Evolutionary conservation across 1,140 invertebrate species (phyloP).

Genomic region (Ooceraea biroi): DNA sequence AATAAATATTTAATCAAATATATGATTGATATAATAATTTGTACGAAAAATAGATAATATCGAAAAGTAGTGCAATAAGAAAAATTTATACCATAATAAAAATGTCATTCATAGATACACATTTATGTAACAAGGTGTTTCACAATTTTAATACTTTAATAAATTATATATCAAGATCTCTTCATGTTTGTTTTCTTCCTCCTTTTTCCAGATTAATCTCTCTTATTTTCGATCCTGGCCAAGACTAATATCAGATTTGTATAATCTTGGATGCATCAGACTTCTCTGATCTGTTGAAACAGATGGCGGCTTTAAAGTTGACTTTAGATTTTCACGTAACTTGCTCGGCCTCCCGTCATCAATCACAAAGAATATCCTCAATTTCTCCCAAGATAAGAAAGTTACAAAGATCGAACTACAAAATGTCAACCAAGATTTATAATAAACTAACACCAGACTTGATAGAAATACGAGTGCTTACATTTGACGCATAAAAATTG

Average conservation of each 20-base stretch:
- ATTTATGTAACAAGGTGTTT: neutral
- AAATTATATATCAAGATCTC: conserved; percentile 19
- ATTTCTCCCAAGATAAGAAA: conserved; percentile 23
- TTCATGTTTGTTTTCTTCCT: neutral
- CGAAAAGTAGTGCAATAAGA: no score
- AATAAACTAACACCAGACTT: neutral
- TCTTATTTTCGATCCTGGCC: conserved; percentile 1
- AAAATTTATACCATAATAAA: neutral
- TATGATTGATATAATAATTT: neutral
- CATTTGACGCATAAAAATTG: neutral
- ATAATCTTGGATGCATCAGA: conserved; percentile 44
- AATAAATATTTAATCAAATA: no score
- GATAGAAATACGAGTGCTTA: neutral
- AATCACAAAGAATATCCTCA: conserved; percentile 6
- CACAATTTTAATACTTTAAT: neutral
- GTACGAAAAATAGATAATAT: neutral
- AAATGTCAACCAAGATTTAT: neutral
- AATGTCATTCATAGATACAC: neutral
- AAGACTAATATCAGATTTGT: conserved; percentile 55
- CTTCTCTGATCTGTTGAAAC: conserved; percentile 42
- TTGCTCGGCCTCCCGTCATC: neutral
- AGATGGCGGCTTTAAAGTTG: conserved; percentile 52
- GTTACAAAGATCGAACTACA: neutral
- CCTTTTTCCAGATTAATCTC: neutral
- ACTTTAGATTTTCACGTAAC: conserved; percentile 42